phyloP scores from a whole-genome alignment of 2,888 invertebrate genomes.

The Girardia tigrina region DNA sequence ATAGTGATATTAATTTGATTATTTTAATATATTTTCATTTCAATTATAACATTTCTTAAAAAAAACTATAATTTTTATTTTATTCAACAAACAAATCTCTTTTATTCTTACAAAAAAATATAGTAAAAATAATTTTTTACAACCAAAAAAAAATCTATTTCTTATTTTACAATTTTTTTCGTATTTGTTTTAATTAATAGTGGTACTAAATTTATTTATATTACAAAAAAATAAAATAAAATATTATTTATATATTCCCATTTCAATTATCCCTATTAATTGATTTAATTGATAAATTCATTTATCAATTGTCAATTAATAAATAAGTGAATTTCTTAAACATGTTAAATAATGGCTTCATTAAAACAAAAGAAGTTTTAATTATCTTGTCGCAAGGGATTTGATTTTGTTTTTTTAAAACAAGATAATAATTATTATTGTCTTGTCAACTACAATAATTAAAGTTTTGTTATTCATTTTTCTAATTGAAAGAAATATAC shows the following conservation, averaged over 20 bases:
- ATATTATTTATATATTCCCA: too few species aligned
- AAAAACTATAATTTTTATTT: too few species aligned
- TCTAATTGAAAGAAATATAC: not conserved
- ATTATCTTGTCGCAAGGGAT: slow-evolving; percentile 23
- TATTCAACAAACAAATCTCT: too few species aligned
- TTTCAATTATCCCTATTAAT: not conserved
- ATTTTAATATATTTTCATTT: too few species aligned
- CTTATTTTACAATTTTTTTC: too few species aligned
- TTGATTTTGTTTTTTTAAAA: slow-evolving; percentile 16
- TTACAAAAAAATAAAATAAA: too few species aligned
- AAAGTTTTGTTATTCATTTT: slow-evolving; percentile 2
- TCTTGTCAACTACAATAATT: slow-evolving; percentile 23
- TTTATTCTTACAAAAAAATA: too few species aligned
- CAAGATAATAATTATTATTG: slow-evolving; percentile 15
- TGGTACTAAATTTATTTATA: slow-evolving; percentile 15
- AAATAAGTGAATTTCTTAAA: not conserved
- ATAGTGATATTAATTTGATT: too few species aligned
- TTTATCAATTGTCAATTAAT: slow-evolving; percentile 23
- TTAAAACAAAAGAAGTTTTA: slow-evolving; percentile 7
- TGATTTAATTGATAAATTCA: not conserved
- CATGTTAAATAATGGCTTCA: slow-evolving; percentile 23
- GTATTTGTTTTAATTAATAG: not conserved
- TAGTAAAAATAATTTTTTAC: not conserved
- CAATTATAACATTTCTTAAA: too few species aligned
- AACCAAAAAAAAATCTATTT: not conserved